Base-by-base conservation (phyloP, 2,888 invertebrate genomes). In the Apodemia duryi region DNA sequence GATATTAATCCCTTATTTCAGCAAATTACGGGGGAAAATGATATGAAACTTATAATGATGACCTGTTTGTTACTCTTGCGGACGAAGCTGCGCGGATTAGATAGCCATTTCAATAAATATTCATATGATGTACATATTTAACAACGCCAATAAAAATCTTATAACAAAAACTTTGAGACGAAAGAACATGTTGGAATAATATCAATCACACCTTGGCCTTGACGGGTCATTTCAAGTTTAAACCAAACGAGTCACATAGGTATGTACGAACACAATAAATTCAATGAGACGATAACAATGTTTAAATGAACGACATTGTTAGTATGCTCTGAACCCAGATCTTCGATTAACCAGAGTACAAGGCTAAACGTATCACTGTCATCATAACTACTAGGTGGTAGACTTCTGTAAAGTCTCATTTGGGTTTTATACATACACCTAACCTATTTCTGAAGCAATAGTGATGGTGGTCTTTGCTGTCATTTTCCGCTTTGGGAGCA, bases 201-300 rank as follows among this genome's bases (percentile, higher is more conserved):
- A 60, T 60, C 60, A 60, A 60, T 60, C 60, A 60, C 32, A 60
- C 13, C n/a, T 60, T 60, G 35, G 35, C 60, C 60, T 60, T 60
- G 60, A 60, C 35, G 35, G 60, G 60, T 60, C 60, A 60, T 60
- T 60, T 60, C 32, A 60, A 60, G 60, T 60, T 60, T 35, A 60
- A 32, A 32, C 60, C 32, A 32, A 7, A 38, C 35, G 32, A 32
- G 32, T 4, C 4, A n/a, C 49, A 21, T 21, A 51, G 51, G 6
- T 21, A 51, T 21, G 21, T 51, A 51, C 51, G 21, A 7, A n/a
- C 51, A 51, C 7, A 21, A 51, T 51, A 51, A 51, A 51, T 51
- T 51, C 51, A 21, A 51, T 51, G 46, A 46, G 46, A 46, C 46
- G 13, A 6, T 21, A 21, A 21, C 21, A 21, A 51, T 51, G 51